Conservation (phyloP, 2,888 invertebrate genomes). For the Troides aeacus region DNA sequence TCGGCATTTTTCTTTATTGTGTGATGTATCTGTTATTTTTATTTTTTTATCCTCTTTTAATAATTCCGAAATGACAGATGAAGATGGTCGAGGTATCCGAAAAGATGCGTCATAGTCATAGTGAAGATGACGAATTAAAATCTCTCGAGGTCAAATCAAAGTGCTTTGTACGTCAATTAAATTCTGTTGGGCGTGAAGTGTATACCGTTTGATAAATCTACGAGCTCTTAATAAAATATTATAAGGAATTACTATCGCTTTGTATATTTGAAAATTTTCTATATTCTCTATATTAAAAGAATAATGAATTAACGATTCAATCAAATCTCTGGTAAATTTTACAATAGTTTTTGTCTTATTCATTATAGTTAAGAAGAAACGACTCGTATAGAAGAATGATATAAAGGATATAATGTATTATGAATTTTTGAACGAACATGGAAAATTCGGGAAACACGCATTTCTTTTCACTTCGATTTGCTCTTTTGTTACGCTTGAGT, state of each 20-base stretch:
- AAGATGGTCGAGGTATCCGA: conserved; percentile 55
- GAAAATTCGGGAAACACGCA: background rate
- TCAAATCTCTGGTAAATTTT: background rate
- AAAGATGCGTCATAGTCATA: conserved; percentile 54
- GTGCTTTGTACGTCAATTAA: conserved; percentile 37
- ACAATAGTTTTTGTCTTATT: background rate
- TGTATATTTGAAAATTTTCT: background rate
- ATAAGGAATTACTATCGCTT: background rate
- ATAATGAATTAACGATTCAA: background rate
- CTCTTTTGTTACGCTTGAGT: conserved; percentile 15
- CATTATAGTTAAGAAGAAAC: no score
- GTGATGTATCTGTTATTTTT: conserved; percentile 39
- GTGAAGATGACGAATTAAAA: conserved; percentile 44
- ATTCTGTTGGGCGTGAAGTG: conserved; percentile 27
- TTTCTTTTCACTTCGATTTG: conserved; percentile 14
- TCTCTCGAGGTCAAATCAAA: conserved; percentile 41
- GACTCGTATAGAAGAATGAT: no score
- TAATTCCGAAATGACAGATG: conserved; percentile 72
- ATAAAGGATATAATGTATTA: background rate
- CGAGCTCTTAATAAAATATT: conserved; percentile 14
- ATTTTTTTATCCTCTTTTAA: conserved; percentile 62
- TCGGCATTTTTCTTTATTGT: conserved; percentile 51
- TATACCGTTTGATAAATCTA: conserved; percentile 17
- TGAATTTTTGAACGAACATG: background rate
- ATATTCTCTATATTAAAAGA: background rate